Percentiles rank a stretch among this genome's conserved stretches.
These are phyloP conservation scores for Antedon mediterranea DNA, from an alignment of 53 echinoderm and acorn worm genomes.

Conservation along the genomic window DNA sequence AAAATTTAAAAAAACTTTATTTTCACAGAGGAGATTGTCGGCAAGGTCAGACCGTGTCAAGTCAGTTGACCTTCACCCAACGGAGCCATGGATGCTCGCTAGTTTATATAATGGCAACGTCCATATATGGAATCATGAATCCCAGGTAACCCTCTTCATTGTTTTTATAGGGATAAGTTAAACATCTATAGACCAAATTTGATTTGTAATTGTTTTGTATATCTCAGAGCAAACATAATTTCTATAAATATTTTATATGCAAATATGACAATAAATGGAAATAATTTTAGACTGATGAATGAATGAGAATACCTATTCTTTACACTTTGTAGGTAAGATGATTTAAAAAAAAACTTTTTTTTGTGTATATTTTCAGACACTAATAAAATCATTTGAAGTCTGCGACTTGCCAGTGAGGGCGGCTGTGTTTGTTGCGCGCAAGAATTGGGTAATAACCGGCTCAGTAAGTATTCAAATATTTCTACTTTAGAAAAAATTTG, in stretches of 20 bases:
- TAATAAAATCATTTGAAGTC: slow-evolving; percentile 97
- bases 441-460: slow-evolving; percentile 97
- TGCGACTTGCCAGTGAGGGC: slow-evolving; percentile 92
- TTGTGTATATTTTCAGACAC: slow-evolving; percentile 62
- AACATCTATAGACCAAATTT: no score
- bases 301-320: no score
- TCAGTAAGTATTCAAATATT: slow-evolving; percentile 52
- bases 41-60: slow-evolving; percentile 98
- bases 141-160: slow-evolving; percentile 42
- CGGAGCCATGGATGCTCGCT: slow-evolving; percentile 94
- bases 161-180: no score
- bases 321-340: no score
- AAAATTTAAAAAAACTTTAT: neutral
- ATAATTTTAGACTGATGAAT: no score
- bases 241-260: no score
- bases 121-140: slow-evolving; percentile 96
- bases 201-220: no score
- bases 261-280: no score
- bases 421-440: slow-evolving; percentile 81
- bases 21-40: slow-evolving; percentile 65
- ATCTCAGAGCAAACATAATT: no score
- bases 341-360: no score
- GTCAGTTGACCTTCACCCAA: slow-evolving; percentile 87
- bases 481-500: no score
- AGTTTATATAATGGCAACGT: slow-evolving; percentile 98